phyloP scores from a whole-genome alignment of 2,797 vertebrate genomes.

The Pangasius sanitwongsei region DNA sequence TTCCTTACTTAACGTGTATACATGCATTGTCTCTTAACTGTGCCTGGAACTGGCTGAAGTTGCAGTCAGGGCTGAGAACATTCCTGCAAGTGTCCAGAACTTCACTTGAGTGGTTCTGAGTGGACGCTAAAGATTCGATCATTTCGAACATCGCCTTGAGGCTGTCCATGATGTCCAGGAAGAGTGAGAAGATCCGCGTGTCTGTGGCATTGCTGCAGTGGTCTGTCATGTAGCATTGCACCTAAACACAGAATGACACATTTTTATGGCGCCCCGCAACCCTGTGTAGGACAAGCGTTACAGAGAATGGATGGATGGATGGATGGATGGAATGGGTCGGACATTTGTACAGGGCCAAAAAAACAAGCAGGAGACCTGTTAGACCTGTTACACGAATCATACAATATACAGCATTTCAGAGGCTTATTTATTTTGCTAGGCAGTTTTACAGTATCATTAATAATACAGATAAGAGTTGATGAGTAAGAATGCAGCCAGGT shows the following conservation, averaged over 20 bases:
- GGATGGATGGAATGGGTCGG: no score
- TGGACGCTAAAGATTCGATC: constrained; percentile 61
- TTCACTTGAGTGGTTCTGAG: constrained; percentile 48
- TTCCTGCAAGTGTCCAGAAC: constrained; percentile 71
- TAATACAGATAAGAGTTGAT: no score
- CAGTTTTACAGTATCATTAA: no score
- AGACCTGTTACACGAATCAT: no score
- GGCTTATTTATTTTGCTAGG: no score
- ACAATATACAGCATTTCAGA: no score
- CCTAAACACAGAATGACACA: constrained; percentile 62
- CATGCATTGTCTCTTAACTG: constrained; percentile 70
- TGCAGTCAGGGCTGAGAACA: constrained; percentile 73
- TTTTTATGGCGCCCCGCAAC: not conserved
- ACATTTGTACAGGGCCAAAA: no score
- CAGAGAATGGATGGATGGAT: no score
- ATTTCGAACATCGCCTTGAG: constrained; percentile 67
- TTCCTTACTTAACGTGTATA: not conserved
- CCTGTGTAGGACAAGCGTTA: no score
- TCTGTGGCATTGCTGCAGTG: constrained; percentile 77
- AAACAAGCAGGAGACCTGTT: no score
- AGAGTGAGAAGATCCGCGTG: constrained; percentile 71
- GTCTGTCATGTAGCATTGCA: constrained; percentile 76
- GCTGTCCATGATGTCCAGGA: constrained; percentile 73
- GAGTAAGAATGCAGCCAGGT: no score
- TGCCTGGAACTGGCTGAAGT: constrained; percentile 73